Evolutionary conservation across 2,888 invertebrate genomes (phyloP).

Genomic region (Cremastinae sp.): DNA sequence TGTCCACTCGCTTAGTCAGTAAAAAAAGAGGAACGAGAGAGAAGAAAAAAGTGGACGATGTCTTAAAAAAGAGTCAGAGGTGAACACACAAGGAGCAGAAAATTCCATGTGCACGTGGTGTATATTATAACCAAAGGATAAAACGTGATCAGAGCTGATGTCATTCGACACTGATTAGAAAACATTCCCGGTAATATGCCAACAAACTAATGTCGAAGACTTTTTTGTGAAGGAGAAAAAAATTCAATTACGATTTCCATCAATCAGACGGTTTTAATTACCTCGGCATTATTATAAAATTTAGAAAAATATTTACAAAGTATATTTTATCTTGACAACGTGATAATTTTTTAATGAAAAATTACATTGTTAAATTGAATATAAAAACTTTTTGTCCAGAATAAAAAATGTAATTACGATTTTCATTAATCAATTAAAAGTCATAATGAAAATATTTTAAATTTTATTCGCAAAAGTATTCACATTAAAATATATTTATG

Average conservation of each 20-base stretch:
- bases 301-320: too few relatives aligned
- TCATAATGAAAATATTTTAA: too few relatives aligned
- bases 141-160: constrained; percentile 11
- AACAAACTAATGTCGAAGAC: not conserved
- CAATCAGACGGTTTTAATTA: too few relatives aligned
- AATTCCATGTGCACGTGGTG: constrained; percentile 11
- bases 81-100: constrained; percentile 19
- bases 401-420: too few relatives aligned
- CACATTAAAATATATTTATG: too few relatives aligned
- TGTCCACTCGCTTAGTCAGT: constrained; percentile 38
- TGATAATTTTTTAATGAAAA: too few relatives aligned
- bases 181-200: not conserved
- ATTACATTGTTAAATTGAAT: too few relatives aligned
- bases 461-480: too few relatives aligned
- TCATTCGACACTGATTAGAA: constrained; percentile 11
- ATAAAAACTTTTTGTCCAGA: too few relatives aligned
- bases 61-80: constrained; percentile 16
- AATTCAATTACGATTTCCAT: not conserved
- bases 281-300: too few relatives aligned
- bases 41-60: constrained; percentile 1
- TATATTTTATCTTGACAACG: too few relatives aligned
- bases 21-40: constrained; percentile 1
- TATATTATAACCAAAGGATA: constrained; percentile 18
- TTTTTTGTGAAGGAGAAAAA: not conserved
- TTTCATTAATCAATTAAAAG: too few relatives aligned